These are phyloP conservation scores for human DNA, from an alignment of 2,113 vertebrate species.

Conservation along the genomic window GRCh38 chr5:75920501-75921000, in stretches of 20 bases:
- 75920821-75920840: conserved; percentile 92
- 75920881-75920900: conserved; percentile 95
- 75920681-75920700: conserved; percentile 99
- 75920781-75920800: conserved; percentile 92
- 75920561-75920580: conserved; percentile 71
- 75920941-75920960: conserved; percentile 95
- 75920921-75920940: conserved; percentile 99
- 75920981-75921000: conserved; percentile 97
- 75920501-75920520: conserved; percentile 3
- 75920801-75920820: conserved; percentile 93
- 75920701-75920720: conserved; percentile 95
- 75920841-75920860: conserved; percentile 97
- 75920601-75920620: conserved; percentile 59
- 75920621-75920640: conserved; percentile 15
- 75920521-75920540: conserved; percentile 34
- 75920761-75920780: conserved; percentile 94
- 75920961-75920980: conserved; percentile 94
- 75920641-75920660: not conserved
- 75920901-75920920: conserved; percentile 93
- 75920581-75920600: conserved; percentile 65
- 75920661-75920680: conserved; percentile 84
- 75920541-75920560: conserved; percentile 65
- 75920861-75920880: conserved; percentile 94
- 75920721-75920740: conserved; percentile 98
- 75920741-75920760: conserved; percentile 93